These are phyloP conservation scores for Mythimna loreyi DNA, from an alignment of 2,888 invertebrate species.

Conservation along the genomic window DNA sequence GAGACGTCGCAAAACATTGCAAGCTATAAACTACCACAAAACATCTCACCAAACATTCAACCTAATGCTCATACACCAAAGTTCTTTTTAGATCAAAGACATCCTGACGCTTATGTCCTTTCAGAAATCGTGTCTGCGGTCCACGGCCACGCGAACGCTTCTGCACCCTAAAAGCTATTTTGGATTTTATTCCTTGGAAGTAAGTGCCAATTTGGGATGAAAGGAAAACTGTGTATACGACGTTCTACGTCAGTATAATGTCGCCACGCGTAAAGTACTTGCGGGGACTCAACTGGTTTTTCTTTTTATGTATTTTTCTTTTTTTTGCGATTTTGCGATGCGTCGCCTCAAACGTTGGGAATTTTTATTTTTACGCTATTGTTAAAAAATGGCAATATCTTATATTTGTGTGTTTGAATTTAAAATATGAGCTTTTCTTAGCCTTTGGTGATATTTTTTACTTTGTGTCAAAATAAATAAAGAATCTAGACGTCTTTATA, in stretches of 20 bases:
- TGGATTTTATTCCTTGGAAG: slow-evolving; percentile 67
- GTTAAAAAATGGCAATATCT: slow-evolving; percentile 58
- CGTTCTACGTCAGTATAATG: slow-evolving; percentile 63
- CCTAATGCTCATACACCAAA: slow-evolving; percentile 53
- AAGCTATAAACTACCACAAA: slow-evolving; percentile 68
- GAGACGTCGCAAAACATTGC: slow-evolving; percentile 72
- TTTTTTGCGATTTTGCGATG: slow-evolving; percentile 59
- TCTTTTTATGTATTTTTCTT: slow-evolving; percentile 67
- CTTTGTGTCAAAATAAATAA: slow-evolving; percentile 30
- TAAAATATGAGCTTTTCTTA: slow-evolving; percentile 37
- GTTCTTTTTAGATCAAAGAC: slow-evolving; percentile 50
- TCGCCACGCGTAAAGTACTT: slow-evolving; percentile 79
- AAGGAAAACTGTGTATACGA: slow-evolving; percentile 67
- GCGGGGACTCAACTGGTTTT: slow-evolving; percentile 69
- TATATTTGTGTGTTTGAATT: slow-evolving; percentile 38
- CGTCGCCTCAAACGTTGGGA: slow-evolving; percentile 40
- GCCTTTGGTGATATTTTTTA: slow-evolving; percentile 33
- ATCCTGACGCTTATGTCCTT: slow-evolving; percentile 55
- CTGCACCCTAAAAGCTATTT: slow-evolving; percentile 66
- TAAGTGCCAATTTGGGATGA: slow-evolving; percentile 73
- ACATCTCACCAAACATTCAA: slow-evolving; percentile 52
- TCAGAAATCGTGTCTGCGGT: slow-evolving; percentile 51
- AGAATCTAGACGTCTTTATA: slow-evolving; percentile 25
- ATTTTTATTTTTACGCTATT: slow-evolving; percentile 56
- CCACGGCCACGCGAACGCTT: slow-evolving; percentile 74